A percentile compares a stretch with the other conserved stretches of the same genome.
phyloP scores from a whole-genome alignment of 92 coral and sea anemone genomes.

The Paramuricea clavata region DNA sequence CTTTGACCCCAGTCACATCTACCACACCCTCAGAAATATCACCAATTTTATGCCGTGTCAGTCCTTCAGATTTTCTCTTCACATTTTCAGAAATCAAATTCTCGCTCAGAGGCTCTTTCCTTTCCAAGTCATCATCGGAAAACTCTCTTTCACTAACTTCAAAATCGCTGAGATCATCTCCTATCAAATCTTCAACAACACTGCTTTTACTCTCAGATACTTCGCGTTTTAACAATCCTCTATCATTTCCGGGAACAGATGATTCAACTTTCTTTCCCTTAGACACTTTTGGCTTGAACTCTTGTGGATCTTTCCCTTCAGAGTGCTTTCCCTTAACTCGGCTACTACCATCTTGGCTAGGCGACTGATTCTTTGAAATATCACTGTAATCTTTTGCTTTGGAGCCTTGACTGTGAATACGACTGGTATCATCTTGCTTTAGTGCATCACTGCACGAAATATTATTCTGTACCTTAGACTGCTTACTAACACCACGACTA shows the following conservation, averaged over 20 bases:
- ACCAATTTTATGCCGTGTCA: background rate
- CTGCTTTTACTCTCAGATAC: constrained; percentile 9
- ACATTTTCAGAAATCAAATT: background rate
- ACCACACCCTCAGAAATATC: background rate
- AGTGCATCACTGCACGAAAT: background rate
- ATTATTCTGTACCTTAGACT: background rate
- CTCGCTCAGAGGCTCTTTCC: background rate
- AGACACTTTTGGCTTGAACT: background rate
- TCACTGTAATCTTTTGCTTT: background rate
- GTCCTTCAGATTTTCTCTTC: background rate
- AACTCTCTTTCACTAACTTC: constrained; percentile 16
- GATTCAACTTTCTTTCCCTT: background rate
- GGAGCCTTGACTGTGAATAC: background rate
- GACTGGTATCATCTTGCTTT: background rate
- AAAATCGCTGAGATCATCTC: constrained; percentile 36
- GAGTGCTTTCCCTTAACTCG: background rate
- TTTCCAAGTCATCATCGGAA: constrained; percentile 10
- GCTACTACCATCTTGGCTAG: background rate
- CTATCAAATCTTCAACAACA: constrained; percentile 34
- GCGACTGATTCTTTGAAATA: background rate
- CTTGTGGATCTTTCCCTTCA: background rate
- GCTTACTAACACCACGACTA: background rate
- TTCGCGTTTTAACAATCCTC: background rate
- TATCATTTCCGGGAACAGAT: background rate
- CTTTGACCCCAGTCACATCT: background rate